Evolutionary conservation across 2,888 invertebrate genomes (phyloP).

Genomic region (Cheiracanthium punctorium): DNA sequence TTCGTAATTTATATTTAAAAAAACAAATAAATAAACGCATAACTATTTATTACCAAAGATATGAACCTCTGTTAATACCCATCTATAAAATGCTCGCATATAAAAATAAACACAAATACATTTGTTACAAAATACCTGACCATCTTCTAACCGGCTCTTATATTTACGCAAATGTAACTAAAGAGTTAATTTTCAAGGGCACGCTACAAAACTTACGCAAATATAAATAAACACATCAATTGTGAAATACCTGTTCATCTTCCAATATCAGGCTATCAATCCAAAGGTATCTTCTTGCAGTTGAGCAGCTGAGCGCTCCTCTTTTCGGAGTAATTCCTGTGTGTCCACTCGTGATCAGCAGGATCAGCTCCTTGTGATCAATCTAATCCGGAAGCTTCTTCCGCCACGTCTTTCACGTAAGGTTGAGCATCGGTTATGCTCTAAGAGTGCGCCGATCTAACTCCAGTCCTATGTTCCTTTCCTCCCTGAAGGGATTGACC

Average conservation of each 20-base stretch:
- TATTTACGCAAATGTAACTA: too few species aligned
- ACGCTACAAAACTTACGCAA: too few species aligned
- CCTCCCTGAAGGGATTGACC: conserved; percentile 55
- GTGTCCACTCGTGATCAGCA: neutral
- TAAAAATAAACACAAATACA: too few species aligned
- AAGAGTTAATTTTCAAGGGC: too few species aligned
- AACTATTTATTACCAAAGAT: too few species aligned
- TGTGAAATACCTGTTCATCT: neutral
- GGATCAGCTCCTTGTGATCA: conserved; percentile 1
- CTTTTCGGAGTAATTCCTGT: neutral
- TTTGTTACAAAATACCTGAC: too few species aligned
- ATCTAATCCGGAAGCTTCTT: neutral
- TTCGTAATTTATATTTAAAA: too few species aligned
- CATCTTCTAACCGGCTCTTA: too few species aligned
- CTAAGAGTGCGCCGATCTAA: conserved; percentile 19
- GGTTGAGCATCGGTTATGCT: conserved; percentile 39
- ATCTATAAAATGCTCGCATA: too few species aligned
- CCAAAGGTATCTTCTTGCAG: neutral
- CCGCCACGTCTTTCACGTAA: neutral
- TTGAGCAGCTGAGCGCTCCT: neutral
- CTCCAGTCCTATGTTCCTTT: conserved; percentile 25
- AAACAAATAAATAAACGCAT: too few species aligned
- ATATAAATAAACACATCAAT: neutral
- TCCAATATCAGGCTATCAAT: neutral
- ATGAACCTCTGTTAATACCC: too few species aligned